Percentiles rank a stretch among this genome's conserved stretches.
phyloP scores from a whole-genome alignment of 1,140 invertebrate species.

The Dolichoris vasculosae region DNA sequence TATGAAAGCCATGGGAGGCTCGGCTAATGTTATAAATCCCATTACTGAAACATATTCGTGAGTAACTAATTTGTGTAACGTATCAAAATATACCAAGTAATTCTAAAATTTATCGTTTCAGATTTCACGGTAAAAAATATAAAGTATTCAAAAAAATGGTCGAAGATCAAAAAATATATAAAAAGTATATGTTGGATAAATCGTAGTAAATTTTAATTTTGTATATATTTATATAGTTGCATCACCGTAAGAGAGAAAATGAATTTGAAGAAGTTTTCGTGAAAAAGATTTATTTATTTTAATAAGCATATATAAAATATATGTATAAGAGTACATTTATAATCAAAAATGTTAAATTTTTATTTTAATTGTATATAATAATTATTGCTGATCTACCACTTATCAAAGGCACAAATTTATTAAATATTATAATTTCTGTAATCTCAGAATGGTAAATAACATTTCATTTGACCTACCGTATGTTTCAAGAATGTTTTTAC shows the following conservation, averaged over 20 bases:
- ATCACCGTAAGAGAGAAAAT: not conserved
- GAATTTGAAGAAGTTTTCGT: slow-evolving; percentile 23
- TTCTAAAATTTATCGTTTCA: slow-evolving; percentile 62
- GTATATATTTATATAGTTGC: slow-evolving; percentile 13
- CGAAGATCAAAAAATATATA: slow-evolving; percentile 85
- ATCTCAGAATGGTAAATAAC: slow-evolving; percentile 43
- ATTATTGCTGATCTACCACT: slow-evolving; percentile 48
- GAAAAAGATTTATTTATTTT: slow-evolving; percentile 52
- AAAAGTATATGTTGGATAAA: slow-evolving; percentile 63
- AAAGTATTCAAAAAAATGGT: slow-evolving; percentile 88
- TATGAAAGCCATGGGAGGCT: slow-evolving; percentile 84
- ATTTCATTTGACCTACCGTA: slow-evolving; percentile 11
- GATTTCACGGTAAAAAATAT: slow-evolving; percentile 88
- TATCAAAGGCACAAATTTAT: slow-evolving; percentile 43
- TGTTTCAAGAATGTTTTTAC: slow-evolving; percentile 12
- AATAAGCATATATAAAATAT: slow-evolving; percentile 53
- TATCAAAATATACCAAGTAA: not conserved
- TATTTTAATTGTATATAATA: slow-evolving; percentile 30
- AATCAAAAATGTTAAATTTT: slow-evolving; percentile 47
- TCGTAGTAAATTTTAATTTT: slow-evolving; percentile 17
- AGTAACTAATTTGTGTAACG: slow-evolving; percentile 46
- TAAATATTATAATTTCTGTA: slow-evolving; percentile 31
- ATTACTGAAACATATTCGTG: slow-evolving; percentile 75
- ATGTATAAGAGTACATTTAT: slow-evolving; percentile 49
- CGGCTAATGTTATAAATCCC: slow-evolving; percentile 80